Evolutionary conservation across 2,113 vertebrate species (phyloP), one percentile per base, ranked within the genome.

Genomic region (Herpetotheres cachinnans): DNA sequence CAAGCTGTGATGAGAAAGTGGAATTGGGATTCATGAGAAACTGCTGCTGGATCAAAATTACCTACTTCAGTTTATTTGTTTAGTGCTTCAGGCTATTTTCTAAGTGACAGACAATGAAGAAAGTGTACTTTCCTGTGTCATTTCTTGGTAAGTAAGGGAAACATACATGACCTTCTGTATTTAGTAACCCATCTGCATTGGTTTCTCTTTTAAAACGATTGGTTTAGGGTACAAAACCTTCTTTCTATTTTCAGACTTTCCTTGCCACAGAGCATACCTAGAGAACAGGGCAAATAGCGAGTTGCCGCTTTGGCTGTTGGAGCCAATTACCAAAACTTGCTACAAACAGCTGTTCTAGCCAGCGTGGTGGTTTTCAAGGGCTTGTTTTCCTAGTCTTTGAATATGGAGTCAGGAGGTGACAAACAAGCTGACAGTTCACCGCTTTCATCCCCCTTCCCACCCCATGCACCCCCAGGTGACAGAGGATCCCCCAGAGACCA

Each of bases 381-480:
- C 42, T 73, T 72, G 30, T 34, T 86, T 71, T 50, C 34, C 50
- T 62, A 50, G 36, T 47, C 52, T 67, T 67, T 89, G 25, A 46
- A 62, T 67, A 49, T 29, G 27, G 40, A 93, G 47, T 54, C 46
- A 47, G 36, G 38, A 67, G 34, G 56, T 63, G 18, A 79, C 84
- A 88, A 85, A 38, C 27, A 73, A 67, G 19, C 62, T 74, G 50
- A 22, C 46, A 86, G 12, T 27, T 73, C 38, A 36, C 27, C 0
- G 2, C 26, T 77, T 16, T 73, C 24, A 25, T 16, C 21, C 17
- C 24, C 2, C 22, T 87, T 78, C 34, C 49, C 22, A 46, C 19
- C 6, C 6, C 9, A 14, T 15, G 42, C 15, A 55, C n/a, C 30
- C 15, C 0, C 1, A 44, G 16, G 22, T 59, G 22, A 40, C 1